Percentiles rank a stretch among this genome's conserved stretches.
Evolutionary conservation across 2,797 vertebrate genomes (phyloP).

Genomic region (Phataginus tetradactyla): DNA sequence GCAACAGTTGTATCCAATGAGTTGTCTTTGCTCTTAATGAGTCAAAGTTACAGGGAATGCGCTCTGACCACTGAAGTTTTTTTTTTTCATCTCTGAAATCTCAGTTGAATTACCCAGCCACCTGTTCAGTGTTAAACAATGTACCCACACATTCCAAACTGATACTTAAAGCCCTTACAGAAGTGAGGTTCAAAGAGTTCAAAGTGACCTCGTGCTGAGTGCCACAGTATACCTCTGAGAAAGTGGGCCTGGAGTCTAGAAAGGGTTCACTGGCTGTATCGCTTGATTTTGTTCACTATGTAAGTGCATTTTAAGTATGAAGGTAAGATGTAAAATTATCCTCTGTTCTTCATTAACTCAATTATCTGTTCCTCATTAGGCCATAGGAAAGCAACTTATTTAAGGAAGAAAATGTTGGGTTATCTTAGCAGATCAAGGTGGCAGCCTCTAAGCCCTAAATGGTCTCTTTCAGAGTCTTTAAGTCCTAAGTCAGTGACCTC

Average conservation of each 20-base stretch:
- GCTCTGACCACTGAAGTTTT: background rate
- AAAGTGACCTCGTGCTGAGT: too few relatives aligned
- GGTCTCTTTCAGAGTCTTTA: background rate
- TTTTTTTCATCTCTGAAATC: conserved; percentile 21
- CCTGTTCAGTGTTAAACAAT: background rate
- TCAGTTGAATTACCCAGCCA: background rate
- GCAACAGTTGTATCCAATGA: background rate
- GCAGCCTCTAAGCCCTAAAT: background rate
- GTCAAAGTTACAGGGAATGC: background rate
- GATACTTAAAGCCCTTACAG: background rate
- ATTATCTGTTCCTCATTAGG: background rate
- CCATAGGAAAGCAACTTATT: background rate
- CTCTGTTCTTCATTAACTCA: background rate
- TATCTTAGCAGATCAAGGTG: background rate
- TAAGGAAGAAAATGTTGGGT: background rate
- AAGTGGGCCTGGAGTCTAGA: too few relatives aligned
- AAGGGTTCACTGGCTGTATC: too few relatives aligned
- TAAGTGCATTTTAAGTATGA: too few relatives aligned
- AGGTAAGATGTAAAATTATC: too few relatives aligned
- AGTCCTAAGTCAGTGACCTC: background rate
- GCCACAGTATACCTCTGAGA: too few relatives aligned
- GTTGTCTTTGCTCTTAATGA: background rate
- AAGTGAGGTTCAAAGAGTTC: background rate
- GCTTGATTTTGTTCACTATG: too few relatives aligned
- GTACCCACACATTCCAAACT: background rate